Evolutionary conservation across 2,113 vertebrate species (phyloP).

Genomic region (Bostrychus sinensis): DNA sequence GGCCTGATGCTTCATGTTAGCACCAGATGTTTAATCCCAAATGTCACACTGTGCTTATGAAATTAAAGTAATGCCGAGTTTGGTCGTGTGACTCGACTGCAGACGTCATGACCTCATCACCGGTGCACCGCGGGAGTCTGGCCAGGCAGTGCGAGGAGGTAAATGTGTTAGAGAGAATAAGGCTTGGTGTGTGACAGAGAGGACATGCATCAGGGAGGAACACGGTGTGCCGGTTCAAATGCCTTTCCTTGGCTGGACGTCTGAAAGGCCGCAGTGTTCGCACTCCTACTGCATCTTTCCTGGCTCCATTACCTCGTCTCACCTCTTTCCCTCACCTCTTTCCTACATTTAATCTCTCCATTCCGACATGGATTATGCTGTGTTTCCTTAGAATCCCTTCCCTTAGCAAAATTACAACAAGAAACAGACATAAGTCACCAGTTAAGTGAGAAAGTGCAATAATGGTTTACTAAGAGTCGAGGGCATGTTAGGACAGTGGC

Average conservation of each 20-base stretch:
- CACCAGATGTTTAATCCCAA: slow-evolving; percentile 22
- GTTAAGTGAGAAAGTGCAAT: no score
- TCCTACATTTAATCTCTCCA: not conserved
- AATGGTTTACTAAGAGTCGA: no score
- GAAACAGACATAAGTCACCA: no score
- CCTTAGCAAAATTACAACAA: no score
- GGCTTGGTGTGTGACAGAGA: slow-evolving; percentile 58
- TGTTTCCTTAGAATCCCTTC: not conserved
- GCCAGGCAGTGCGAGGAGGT: slow-evolving; percentile 4
- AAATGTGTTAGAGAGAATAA: slow-evolving; percentile 47
- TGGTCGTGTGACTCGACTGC: slow-evolving; percentile 34
- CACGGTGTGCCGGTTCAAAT: slow-evolving; percentile 67
- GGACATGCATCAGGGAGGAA: slow-evolving; percentile 61
- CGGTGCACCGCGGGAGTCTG: slow-evolving; percentile 24
- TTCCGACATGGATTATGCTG: not conserved
- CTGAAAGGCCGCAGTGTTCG: slow-evolving; percentile 74
- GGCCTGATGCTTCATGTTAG: slow-evolving; percentile 44
- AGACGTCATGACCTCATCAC: slow-evolving; percentile 30
- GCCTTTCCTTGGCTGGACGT: slow-evolving; percentile 52
- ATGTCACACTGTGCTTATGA: slow-evolving; percentile 46
- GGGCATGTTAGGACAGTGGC: no score
- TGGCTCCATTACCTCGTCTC: slow-evolving; percentile 6
- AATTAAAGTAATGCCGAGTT: slow-evolving; percentile 27
- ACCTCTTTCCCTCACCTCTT: slow-evolving; percentile 1
- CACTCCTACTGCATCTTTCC: slow-evolving; percentile 14